A percentile compares a stretch with the other conserved stretches of the same genome.
Conservation (phyloP, 2,888 invertebrate species). For the Conus canariensis region DNA sequence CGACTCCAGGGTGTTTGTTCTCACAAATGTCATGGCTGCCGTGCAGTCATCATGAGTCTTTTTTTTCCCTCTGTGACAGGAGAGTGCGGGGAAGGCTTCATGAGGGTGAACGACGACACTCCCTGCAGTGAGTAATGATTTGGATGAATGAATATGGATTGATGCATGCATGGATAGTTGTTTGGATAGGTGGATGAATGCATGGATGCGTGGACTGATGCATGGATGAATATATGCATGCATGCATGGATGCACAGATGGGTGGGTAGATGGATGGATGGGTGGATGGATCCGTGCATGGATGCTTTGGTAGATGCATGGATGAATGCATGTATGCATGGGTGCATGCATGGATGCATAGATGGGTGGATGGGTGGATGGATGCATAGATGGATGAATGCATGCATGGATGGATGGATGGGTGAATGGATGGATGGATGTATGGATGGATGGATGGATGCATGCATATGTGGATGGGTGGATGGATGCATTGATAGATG, state of each 20-base stretch:
- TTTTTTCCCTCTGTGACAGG: constrained; percentile 66
- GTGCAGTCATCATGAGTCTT: background rate
- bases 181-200: too few species aligned
- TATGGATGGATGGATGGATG: too few species aligned
- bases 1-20: too few species aligned
- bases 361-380: too few species aligned
- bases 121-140: constrained; percentile 79
- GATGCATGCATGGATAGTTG: too few species aligned
- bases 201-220: too few species aligned
- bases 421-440: too few species aligned
- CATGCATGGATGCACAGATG: background rate
- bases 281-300: background rate
- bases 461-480: too few species aligned
- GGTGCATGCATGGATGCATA: too few species aligned
- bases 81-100: constrained; percentile 79
- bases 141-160: too few species aligned
- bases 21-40: background rate
- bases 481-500: background rate
- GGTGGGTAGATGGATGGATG: background rate
- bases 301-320: background rate
- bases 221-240: background rate
- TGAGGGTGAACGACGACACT: constrained; percentile 80
- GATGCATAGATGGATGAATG: too few species aligned
- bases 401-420: too few species aligned
- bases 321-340: background rate